Conservation (phyloP, 2,113 vertebrate genomes). For the Engraulis encrasicolus region DNA sequence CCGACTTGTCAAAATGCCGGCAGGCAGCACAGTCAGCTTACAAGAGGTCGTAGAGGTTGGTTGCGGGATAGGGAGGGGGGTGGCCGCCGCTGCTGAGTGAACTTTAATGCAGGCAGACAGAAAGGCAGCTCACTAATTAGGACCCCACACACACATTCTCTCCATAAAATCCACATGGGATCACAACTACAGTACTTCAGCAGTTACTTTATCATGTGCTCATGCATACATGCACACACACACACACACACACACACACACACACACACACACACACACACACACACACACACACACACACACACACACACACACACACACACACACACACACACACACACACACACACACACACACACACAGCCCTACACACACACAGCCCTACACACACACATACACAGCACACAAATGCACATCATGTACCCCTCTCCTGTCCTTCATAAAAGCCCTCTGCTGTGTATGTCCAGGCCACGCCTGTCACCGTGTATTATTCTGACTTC, state of each 20-base stretch:
- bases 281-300: background rate
- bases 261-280: constrained; percentile 2
- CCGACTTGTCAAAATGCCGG: background rate
- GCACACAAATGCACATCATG: too few relatives aligned
- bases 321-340: too few relatives aligned
- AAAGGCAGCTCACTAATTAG: constrained; percentile 23
- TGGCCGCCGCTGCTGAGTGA: constrained; percentile 7
- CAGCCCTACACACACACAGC: too few relatives aligned
- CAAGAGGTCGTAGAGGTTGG: background rate
- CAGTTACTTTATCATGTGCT: background rate
- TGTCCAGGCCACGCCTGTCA: background rate
- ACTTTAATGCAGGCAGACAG: constrained; percentile 29
- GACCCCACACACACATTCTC: constrained; percentile 3
- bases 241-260: background rate
- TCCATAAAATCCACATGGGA: background rate
- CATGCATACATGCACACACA: background rate
- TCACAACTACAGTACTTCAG: background rate
- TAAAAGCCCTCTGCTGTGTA: background rate
- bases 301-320: too few relatives aligned
- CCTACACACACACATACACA: too few relatives aligned
- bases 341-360: too few relatives aligned
- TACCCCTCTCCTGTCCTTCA: background rate
- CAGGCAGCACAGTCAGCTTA: constrained; percentile 15
- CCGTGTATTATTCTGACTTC: background rate
- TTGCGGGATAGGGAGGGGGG: background rate